phyloP scores from a whole-genome alignment of 2,113 vertebrate species.

The Noturus placidus region DNA sequence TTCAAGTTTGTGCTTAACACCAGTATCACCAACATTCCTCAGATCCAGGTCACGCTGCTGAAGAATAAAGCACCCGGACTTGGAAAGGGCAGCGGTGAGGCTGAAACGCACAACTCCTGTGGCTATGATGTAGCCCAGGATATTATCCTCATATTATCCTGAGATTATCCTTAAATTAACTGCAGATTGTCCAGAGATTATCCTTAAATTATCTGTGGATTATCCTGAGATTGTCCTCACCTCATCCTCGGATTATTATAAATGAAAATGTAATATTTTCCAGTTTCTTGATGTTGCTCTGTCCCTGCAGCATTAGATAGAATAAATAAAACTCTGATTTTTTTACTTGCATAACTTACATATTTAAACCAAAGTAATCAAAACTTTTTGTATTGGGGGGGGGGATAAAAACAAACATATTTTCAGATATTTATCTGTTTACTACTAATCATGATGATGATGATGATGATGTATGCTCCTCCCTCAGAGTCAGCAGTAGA shows the following conservation, averaged over 20 bases:
- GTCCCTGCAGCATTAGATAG: background rate
- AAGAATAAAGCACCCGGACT: slow-evolving; percentile 98
- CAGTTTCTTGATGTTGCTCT: background rate
- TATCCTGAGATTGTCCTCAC: background rate
- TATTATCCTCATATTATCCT: background rate
- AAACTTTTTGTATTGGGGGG: background rate
- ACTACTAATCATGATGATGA: too few relatives aligned
- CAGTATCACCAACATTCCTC: slow-evolving; percentile 96
- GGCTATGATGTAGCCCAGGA: background rate
- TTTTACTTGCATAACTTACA: too few relatives aligned
- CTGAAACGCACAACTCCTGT: background rate
- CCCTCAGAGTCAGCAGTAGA: slow-evolving; percentile 90
- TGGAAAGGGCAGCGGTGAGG: slow-evolving; percentile 94
- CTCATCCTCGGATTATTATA: background rate
- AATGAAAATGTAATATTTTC: background rate
- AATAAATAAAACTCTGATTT: background rate
- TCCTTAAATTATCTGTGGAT: background rate
- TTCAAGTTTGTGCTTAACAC: slow-evolving; percentile 98
- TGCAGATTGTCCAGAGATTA: background rate
- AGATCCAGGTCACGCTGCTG: slow-evolving; percentile 96
- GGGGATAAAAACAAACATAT: background rate
- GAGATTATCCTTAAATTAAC: background rate
- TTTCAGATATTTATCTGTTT: background rate
- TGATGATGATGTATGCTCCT: background rate
- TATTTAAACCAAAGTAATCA: background rate